Evolutionary conservation across 2,113 vertebrate genomes (phyloP).

Genomic region (Crotalus helleri): DNA sequence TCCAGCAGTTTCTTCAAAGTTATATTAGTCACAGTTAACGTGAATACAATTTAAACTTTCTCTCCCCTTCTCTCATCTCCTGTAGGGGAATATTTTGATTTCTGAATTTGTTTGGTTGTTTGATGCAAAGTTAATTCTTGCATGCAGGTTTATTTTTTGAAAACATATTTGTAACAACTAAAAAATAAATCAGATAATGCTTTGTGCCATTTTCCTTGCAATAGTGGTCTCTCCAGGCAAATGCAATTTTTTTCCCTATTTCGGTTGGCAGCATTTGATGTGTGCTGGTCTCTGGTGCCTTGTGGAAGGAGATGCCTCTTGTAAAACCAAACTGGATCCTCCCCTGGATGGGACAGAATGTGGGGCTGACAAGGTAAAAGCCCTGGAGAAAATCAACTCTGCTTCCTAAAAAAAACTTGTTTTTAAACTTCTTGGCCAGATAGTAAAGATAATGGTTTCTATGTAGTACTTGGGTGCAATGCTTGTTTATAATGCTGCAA

Average conservation of each 20-base stretch:
- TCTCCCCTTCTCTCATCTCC: not conserved
- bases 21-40: not conserved
- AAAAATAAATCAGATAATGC: constrained; percentile 27
- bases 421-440: not conserved
- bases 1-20: not conserved
- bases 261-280: constrained; percentile 85
- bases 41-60: not conserved
- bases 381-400: not conserved
- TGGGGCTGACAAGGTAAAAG: constrained; percentile 91
- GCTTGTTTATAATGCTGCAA: not conserved
- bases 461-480: not conserved
- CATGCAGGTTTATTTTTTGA: constrained; percentile 30
- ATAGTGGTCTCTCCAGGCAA: constrained; percentile 25
- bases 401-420: not conserved
- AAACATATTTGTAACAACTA: constrained; percentile 9
- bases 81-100: not conserved
- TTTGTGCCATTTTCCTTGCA: constrained; percentile 31
- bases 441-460: not conserved
- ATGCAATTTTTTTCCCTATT: constrained; percentile 39
- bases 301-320: constrained; percentile 89
- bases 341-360: constrained; percentile 96
- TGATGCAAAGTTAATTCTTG: not conserved
- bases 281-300: constrained; percentile 95
- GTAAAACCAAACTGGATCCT: constrained; percentile 97
- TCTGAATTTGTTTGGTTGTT: not conserved